phyloP scores from a whole-genome alignment of 2,888 invertebrate species.

The Idaea biselata region DNA sequence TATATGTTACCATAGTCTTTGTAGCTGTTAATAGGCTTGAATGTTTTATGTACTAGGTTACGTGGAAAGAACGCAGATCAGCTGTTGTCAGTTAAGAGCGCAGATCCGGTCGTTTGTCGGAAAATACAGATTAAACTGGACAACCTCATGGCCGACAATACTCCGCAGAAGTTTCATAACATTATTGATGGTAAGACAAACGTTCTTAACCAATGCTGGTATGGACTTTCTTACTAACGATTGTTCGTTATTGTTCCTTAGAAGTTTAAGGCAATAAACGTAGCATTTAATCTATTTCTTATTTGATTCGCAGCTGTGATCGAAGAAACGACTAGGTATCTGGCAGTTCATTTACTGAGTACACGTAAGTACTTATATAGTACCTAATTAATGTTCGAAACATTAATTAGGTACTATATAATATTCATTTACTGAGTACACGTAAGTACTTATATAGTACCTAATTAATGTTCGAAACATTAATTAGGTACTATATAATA shows the following conservation, averaged over 20 bases:
- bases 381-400: too few relatives aligned
- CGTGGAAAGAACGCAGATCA: constrained; percentile 57
- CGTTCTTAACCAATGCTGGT: neutral
- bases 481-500: too few relatives aligned
- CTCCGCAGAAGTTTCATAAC: constrained; percentile 38
- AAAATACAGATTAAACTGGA: constrained; percentile 65
- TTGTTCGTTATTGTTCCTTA: too few relatives aligned
- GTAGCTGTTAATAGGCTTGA: neutral
- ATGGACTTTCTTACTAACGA: neutral
- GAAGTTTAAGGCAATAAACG: too few relatives aligned
- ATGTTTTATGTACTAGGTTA: constrained; percentile 40
- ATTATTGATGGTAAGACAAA: constrained; percentile 54
- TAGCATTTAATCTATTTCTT: too few relatives aligned
- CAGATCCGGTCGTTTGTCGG: constrained; percentile 61
- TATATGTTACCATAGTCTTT: too few relatives aligned
- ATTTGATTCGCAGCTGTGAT: constrained; percentile 57
- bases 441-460: too few relatives aligned
- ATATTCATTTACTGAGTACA: too few relatives aligned
- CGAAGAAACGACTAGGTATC: constrained; percentile 56
- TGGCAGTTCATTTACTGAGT: constrained; percentile 58
- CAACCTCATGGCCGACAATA: constrained; percentile 44
- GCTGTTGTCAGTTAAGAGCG: constrained; percentile 38
- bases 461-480: too few relatives aligned
- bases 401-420: too few relatives aligned
- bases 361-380: constrained; percentile 48